These are phyloP conservation scores for Saccostrea glomerata DNA, from an alignment of 1,140 invertebrate species.

Conservation along the genomic window DNA sequence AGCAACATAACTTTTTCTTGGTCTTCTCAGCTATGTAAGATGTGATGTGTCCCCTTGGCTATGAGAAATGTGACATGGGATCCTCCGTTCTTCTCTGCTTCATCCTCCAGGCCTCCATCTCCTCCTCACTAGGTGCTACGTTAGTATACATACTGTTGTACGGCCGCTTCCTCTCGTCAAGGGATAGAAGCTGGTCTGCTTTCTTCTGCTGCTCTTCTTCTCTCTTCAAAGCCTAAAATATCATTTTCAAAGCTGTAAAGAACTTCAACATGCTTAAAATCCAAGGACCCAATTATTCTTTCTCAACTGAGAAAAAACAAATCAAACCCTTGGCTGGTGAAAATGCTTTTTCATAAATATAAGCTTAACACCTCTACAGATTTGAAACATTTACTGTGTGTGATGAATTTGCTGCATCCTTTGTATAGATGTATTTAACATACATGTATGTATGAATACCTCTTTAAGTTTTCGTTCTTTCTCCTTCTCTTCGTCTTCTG, in stretches of 20 bases:
- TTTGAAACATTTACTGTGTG: background rate
- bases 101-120: conserved; percentile 95
- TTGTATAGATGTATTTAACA: background rate
- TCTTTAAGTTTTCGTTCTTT: conserved; percentile 76
- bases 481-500: conserved; percentile 75
- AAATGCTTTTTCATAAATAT: background rate
- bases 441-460: conserved; percentile 55
- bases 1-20: too few relatives aligned
- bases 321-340: background rate
- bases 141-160: conserved; percentile 92
- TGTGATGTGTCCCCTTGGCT: background rate
- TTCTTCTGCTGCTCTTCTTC: conserved; percentile 80
- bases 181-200: conserved; percentile 84
- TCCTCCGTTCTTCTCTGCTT: conserved; percentile 92
- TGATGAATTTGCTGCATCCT: background rate
- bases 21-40: too few relatives aligned
- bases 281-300: too few relatives aligned
- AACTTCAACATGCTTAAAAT: too few relatives aligned
- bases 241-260: background rate
- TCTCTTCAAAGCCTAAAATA: conserved; percentile 69
- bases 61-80: conserved; percentile 86
- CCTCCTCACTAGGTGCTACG: conserved; percentile 91
- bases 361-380: background rate
- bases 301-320: background rate
- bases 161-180: conserved; percentile 93